phyloP scores from a whole-genome alignment of 2,888 invertebrate genomes.

The Ectropis crepuscularia region DNA sequence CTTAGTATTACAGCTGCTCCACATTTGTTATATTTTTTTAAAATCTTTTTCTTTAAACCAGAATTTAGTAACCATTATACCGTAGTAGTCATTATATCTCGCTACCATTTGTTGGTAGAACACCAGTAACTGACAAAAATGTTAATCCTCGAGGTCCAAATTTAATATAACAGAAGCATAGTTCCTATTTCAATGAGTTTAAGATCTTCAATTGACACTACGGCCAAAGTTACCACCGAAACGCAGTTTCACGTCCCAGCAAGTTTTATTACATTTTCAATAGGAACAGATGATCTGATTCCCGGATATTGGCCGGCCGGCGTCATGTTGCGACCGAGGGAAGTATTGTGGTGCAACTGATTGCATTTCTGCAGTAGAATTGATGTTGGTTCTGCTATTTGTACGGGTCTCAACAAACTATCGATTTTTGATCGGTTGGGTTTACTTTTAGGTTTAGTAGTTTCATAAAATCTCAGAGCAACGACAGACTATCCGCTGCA shows the following conservation, averaged over 20 bases:
- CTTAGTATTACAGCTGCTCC: no score
- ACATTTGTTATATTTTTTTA: no score
- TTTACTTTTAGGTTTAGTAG: slow-evolving; percentile 30
- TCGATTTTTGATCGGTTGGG: slow-evolving; percentile 30
- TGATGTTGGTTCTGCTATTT: slow-evolving; percentile 50
- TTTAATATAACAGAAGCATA: no score
- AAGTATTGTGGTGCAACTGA: slow-evolving; percentile 55
- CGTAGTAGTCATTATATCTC: no score
- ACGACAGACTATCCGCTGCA: not conserved
- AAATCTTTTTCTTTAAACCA: no score
- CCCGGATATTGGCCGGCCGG: slow-evolving; percentile 50
- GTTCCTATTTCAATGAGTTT: no score
- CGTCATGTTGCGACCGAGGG: slow-evolving; percentile 43
- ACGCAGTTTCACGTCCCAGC: slow-evolving; percentile 24
- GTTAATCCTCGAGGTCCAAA: no score
- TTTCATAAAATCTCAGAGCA: not conserved
- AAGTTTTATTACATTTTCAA: slow-evolving; percentile 60
- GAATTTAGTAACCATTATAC: no score
- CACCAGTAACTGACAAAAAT: no score
- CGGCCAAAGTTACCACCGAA: not conserved
- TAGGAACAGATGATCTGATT: slow-evolving; percentile 56
- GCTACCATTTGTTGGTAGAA: no score
- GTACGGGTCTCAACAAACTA: slow-evolving; percentile 42
- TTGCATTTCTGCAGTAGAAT: slow-evolving; percentile 52
- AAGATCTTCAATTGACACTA: no score